A percentile compares a stretch with the other conserved stretches of the same genome.
Conservation (phyloP, 1,140 invertebrate species). For the Drosophila simulans region DNA sequence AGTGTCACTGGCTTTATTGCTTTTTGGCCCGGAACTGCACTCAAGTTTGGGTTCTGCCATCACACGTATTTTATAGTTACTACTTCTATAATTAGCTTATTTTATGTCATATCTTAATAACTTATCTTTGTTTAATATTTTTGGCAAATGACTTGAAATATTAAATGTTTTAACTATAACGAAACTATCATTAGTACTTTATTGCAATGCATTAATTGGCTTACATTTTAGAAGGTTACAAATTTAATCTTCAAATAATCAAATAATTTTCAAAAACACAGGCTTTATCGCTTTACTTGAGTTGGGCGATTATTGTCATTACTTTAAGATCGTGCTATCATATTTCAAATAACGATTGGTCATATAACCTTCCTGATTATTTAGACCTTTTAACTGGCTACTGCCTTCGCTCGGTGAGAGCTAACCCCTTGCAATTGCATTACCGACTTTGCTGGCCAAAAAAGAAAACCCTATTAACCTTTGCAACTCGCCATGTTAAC, state of each 20-base stretch:
- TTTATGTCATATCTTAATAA: too few relatives aligned
- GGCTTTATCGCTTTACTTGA: too few relatives aligned
- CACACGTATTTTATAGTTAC: conserved; percentile 3
- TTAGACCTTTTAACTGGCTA: conserved; percentile 16
- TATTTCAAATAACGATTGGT: neutral
- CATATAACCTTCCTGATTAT: conserved; percentile 7
- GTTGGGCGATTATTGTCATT: too few relatives aligned
- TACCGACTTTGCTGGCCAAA: conserved; percentile 23
- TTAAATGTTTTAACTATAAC: too few relatives aligned
- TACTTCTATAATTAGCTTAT: neutral
- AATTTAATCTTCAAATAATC: too few relatives aligned
- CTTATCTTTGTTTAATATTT: neutral
- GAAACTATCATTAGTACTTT: too few relatives aligned
- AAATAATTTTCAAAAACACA: too few relatives aligned
- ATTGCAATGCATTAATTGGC: too few relatives aligned
- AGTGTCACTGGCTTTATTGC: conserved; percentile 32
- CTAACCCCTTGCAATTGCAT: conserved; percentile 58
- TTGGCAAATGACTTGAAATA: neutral
- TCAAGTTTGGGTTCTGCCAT: conserved; percentile 2
- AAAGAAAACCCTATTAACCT: conserved; percentile 76
- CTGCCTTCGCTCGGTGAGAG: conserved; percentile 43
- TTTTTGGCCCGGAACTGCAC: conserved; percentile 3
- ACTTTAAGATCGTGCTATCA: neutral
- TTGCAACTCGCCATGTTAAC: conserved; percentile 67
- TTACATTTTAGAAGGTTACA: too few relatives aligned